phyloP scores from a whole-genome alignment of 2,888 invertebrate species.

The Cephus pygmeus region DNA sequence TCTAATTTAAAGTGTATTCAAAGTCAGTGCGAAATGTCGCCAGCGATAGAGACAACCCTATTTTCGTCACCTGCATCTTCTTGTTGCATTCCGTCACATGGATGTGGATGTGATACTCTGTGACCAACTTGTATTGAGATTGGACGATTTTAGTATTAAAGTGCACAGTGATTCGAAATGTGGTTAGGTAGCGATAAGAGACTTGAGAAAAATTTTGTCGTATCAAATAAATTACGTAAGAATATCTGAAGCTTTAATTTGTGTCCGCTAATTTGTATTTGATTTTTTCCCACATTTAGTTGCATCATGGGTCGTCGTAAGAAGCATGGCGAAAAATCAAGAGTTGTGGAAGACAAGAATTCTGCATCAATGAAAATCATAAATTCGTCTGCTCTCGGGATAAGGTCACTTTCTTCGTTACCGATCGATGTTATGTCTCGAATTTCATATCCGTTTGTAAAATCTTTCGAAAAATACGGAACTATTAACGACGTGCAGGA shows the following conservation, averaged over 20 bases:
- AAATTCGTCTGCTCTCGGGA: not conserved
- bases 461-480: not conserved
- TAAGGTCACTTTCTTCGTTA: not conserved
- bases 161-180: not conserved
- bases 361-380: not conserved
- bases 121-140: not conserved
- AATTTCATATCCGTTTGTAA: conserved; percentile 22
- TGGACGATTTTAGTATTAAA: not conserved
- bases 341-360: not conserved
- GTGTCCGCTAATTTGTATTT: not conserved
- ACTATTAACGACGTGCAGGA: conserved; percentile 65
- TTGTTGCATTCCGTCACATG: not conserved
- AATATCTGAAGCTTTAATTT: not conserved
- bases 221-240: too few species aligned
- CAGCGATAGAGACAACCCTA: not conserved
- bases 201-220: too few species aligned
- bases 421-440: conserved; percentile 27
- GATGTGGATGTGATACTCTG: not conserved
- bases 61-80: not conserved
- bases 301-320: not conserved
- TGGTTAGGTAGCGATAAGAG: too few species aligned
- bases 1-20: not conserved
- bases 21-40: not conserved
- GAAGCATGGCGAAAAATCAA: not conserved
- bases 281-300: not conserved